Evolutionary conservation across 2,113 vertebrate genomes (phyloP), one percentile per base, ranked within the genome.

Genomic region (Neogale vison): DNA sequence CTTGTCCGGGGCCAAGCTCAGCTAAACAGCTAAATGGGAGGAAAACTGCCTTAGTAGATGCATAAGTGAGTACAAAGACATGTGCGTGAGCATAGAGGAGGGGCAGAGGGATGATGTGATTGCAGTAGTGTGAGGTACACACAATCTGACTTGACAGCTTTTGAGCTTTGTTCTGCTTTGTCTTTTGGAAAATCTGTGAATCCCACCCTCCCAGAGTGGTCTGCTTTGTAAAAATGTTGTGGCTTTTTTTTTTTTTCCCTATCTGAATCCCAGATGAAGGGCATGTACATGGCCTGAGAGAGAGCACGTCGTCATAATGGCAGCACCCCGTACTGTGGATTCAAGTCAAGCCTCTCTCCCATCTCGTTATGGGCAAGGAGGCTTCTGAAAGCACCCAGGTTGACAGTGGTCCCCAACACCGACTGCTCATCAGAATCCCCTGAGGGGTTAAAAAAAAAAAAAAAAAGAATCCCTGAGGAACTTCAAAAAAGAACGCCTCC

Each of bases 271-370:
- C 34, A 55, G 42, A 29, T 67, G 18, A n/a, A 57, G 71, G 63
- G 13, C 5, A 74, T 36, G 24, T 14, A 34, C 9, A 4, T 9
- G 45, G 42, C 0, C 0, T 20, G 61, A 31, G 14, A 63, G 34
- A n/a, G 26, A 17, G 21, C 24, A 50, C 7, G 24, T 47, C 23
- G 6, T 10, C 18, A 50, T 42, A 20, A 42, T 13, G 31, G 24
- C 0, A 0, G 26, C n/a, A 61, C 36, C 4, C 0, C 3, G 11
- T 69, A 14, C 65, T 45, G 69, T 65, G 59, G 39, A 21, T 7
- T 52, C 2, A 1, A 59, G 5, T 74, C 0, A 2, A 59, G 34
- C 24, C 26, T 17, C 34, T 52, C 34, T 15, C 42, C 17, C 45
- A 29, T 21, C 7, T 7, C 31, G 0, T 39, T 55, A 4, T 31